Conservation (phyloP, 2,113 vertebrate species). For the Sceloporus tristichus region DNA sequence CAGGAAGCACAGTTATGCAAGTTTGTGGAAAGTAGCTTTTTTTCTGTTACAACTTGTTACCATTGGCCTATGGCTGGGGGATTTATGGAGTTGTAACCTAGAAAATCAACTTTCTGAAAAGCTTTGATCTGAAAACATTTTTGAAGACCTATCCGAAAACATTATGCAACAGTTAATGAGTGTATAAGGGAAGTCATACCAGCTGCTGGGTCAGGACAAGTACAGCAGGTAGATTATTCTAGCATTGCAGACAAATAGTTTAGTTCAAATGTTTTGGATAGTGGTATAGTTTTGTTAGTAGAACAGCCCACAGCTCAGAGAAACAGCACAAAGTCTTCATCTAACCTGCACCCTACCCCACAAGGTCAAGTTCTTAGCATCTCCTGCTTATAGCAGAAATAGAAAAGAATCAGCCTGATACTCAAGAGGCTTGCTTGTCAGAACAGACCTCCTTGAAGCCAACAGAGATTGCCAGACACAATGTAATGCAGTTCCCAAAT, state of each 20-base stretch:
- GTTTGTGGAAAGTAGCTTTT: not conserved
- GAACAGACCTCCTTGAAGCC: not conserved
- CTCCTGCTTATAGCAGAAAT: not conserved
- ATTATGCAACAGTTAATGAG: not conserved
- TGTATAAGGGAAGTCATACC: not conserved
- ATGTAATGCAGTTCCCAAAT: not conserved
- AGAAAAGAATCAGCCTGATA: not conserved
- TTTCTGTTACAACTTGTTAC: not conserved
- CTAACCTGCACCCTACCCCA: not conserved
- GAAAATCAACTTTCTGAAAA: not conserved
- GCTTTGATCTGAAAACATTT: not conserved
- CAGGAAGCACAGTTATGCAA: no score
- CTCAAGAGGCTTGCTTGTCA: not conserved
- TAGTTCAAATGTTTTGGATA: not conserved
- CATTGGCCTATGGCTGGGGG: no score
- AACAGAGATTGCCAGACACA: not conserved
- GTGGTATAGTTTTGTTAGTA: not conserved
- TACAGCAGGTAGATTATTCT: not conserved
- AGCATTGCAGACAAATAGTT: no score
- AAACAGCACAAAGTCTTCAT: not conserved
- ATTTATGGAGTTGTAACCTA: not conserved
- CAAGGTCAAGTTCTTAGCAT: not conserved
- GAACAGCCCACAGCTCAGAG: not conserved
- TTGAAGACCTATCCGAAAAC: not conserved
- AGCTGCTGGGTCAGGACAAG: no score